Percentiles rank a stretch among this genome's conserved stretches.
Evolutionary conservation across 2,113 vertebrate genomes (phyloP).

Genomic region (Galemys pyrenaicus): DNA sequence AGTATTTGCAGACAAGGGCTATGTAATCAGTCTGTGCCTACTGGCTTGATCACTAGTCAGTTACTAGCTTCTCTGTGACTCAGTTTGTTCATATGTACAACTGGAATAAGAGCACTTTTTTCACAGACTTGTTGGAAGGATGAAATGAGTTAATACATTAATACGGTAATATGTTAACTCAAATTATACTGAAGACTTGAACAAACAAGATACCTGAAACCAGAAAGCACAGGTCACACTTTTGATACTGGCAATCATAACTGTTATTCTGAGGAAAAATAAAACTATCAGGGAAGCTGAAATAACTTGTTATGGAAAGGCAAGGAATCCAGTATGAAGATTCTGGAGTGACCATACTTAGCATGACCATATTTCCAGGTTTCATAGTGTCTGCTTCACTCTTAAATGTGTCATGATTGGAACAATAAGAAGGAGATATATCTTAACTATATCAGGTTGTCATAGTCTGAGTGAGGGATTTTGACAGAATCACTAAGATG

Average conservation of each 20-base stretch:
- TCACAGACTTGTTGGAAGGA: not conserved
- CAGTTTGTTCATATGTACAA: not conserved
- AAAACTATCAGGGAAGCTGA: not conserved
- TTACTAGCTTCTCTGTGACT: not conserved
- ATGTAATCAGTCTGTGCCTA: not conserved
- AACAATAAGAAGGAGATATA: not conserved
- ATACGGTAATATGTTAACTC: too few relatives aligned
- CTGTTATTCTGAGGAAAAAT: not conserved
- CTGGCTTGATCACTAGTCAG: not conserved
- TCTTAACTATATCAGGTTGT: not conserved
- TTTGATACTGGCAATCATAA: not conserved
- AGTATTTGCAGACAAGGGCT: not conserved
- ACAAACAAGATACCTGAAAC: too few relatives aligned
- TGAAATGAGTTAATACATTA: not conserved
- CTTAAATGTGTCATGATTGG: not conserved
- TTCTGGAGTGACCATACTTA: not conserved
- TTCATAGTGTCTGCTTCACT: not conserved
- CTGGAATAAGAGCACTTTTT: not conserved
- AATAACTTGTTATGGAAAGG: not conserved
- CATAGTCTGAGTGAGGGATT: not conserved
- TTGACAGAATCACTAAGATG: not conserved
- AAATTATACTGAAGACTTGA: too few relatives aligned
- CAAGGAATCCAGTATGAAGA: not conserved
- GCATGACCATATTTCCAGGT: not conserved
- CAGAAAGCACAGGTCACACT: too few relatives aligned